A percentile compares a stretch with the other conserved stretches of the same genome.
phyloP scores from a whole-genome alignment of 2,797 vertebrate species.

The Poeciliopsis paucimaculata region DNA sequence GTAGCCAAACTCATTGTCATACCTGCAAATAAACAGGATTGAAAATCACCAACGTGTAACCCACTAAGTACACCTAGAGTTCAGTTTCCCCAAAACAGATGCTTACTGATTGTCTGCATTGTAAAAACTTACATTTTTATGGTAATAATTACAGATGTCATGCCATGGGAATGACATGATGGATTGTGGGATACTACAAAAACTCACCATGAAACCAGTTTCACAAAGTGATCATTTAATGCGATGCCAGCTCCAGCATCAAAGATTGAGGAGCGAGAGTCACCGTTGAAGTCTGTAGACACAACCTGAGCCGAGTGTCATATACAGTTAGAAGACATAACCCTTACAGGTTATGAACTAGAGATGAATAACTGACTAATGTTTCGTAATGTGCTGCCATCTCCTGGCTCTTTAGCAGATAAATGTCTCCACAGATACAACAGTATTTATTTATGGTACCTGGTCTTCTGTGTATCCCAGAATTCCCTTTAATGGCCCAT shows the following conservation, averaged over 20 bases:
- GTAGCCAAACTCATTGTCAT: constrained; percentile 94
- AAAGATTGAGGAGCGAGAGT: constrained; percentile 91
- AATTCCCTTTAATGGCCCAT: constrained; percentile 90
- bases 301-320: constrained; percentile 85
- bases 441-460: constrained; percentile 38
- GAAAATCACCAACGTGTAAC: neutral
- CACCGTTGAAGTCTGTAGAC: constrained; percentile 94
- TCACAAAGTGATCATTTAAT: constrained; percentile 93
- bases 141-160: neutral
- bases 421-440: neutral
- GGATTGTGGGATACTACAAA: neutral
- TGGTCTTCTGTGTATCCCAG: constrained; percentile 93
- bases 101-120: neutral
- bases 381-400: constrained; percentile 25
- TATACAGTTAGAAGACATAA: neutral
- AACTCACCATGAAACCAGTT: constrained; percentile 87
- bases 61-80: neutral
- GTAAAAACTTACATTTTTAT: too few species aligned
- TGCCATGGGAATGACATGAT: neutral
- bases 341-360: neutral
- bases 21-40: constrained; percentile 77
- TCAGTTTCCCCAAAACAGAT: neutral
- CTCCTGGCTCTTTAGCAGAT: constrained; percentile 20
- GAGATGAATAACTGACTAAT: neutral
- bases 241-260: constrained; percentile 95